Evolutionary conservation across 2,888 invertebrate species (phyloP).

Genomic region (Macaria notata): DNA sequence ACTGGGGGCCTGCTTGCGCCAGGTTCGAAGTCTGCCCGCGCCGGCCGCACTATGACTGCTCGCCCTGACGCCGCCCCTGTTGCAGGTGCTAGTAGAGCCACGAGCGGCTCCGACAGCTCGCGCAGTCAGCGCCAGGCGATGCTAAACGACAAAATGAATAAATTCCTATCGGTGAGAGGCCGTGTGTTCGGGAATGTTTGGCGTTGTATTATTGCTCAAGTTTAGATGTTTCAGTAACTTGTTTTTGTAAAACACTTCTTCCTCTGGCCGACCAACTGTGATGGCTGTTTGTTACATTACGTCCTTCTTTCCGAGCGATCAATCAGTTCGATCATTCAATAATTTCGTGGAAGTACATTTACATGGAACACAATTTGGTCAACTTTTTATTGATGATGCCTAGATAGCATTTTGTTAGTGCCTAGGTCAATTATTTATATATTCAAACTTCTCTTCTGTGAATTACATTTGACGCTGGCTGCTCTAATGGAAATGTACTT

Average conservation of each 20-base stretch:
- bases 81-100: slow-evolving; percentile 84
- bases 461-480: no score
- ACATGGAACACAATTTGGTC: slow-evolving; percentile 19
- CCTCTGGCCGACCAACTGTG: slow-evolving; percentile 67
- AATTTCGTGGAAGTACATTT: slow-evolving; percentile 51
- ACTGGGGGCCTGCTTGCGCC: slow-evolving; percentile 44
- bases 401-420: no score
- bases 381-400: no score
- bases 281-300: slow-evolving; percentile 60
- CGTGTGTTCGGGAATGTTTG: slow-evolving; percentile 57
- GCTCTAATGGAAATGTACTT: slow-evolving; percentile 52
- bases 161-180: slow-evolving; percentile 93
- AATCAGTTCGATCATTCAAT: slow-evolving; percentile 31
- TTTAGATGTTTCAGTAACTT: slow-evolving; percentile 71
- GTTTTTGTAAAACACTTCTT: slow-evolving; percentile 65
- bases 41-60: no score
- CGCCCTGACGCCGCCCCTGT: slow-evolving; percentile 59
- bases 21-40: slow-evolving; percentile 41
- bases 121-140: slow-evolving; percentile 92
- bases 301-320: slow-evolving; percentile 46
- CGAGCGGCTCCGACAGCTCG: slow-evolving; percentile 84
- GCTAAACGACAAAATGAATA: slow-evolving; percentile 96
- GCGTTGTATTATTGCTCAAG: slow-evolving; percentile 41
- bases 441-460: no score
- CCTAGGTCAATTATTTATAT: no score